These are phyloP conservation scores for Aspidiotus destructor DNA, from an alignment of 2,888 invertebrate genomes.

Conservation along the genomic window DNA sequence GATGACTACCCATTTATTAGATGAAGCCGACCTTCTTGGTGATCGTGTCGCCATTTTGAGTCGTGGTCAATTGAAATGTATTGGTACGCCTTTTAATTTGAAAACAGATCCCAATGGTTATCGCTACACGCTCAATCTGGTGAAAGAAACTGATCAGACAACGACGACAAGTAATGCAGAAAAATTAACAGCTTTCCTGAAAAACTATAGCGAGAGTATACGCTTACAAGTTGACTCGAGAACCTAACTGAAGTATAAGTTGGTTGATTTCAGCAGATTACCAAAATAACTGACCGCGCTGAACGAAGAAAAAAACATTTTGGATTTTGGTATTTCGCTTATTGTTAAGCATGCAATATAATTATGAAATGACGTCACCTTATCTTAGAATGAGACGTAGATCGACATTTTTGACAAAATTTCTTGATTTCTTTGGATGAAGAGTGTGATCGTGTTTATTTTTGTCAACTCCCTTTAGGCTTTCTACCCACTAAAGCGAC, in stretches of 20 bases:
- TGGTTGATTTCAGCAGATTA: slow-evolving; percentile 55
- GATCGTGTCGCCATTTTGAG: slow-evolving; percentile 84
- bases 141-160: slow-evolving; percentile 49
- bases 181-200: slow-evolving; percentile 51
- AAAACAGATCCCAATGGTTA: slow-evolving; percentile 50
- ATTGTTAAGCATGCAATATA: no score
- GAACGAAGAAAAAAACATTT: slow-evolving; percentile 53
- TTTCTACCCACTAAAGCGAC: no score
- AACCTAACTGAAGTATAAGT: slow-evolving; percentile 60
- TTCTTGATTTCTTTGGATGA: no score
- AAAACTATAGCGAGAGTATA: slow-evolving; percentile 55
- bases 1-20: slow-evolving; percentile 81
- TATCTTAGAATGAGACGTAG: no score
- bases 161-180: slow-evolving; percentile 34
- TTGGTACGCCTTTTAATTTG: slow-evolving; percentile 69
- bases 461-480: no score
- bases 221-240: slow-evolving; percentile 62
- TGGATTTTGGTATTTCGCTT: slow-evolving; percentile 71
- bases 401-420: no score
- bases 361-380: no score
- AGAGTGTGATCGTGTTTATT: no score
- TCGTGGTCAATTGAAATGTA: slow-evolving; percentile 65
- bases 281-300: slow-evolving; percentile 59
- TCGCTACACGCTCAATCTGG: slow-evolving; percentile 68
- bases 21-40: slow-evolving; percentile 78